Percentiles rank a stretch among this genome's conserved stretches.
These are phyloP conservation scores for Tangachromis dhanisi DNA, from an alignment of 2,113 vertebrate genomes.

Conservation along the genomic window DNA sequence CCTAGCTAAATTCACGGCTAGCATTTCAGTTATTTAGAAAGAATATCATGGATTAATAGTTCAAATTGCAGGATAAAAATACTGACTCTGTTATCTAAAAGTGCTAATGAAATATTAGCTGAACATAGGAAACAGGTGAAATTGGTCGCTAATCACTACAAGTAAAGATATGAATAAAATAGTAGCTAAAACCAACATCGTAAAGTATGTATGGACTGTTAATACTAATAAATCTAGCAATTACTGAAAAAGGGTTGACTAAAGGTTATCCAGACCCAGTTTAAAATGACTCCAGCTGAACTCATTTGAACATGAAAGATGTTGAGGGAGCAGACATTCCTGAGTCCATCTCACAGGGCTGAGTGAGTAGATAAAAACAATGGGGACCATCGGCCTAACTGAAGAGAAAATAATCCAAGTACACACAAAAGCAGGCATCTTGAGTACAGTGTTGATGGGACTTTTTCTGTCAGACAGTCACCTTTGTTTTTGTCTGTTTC, in stretches of 20 bases:
- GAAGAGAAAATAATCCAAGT: neutral
- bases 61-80: neutral
- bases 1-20: neutral
- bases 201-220: neutral
- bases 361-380: neutral
- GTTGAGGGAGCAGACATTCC: neutral
- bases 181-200: neutral
- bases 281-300: neutral
- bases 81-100: neutral
- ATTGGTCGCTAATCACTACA: neutral
- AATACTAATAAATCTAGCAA: neutral
- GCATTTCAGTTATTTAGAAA: neutral
- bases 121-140: neutral
- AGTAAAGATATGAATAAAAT: neutral
- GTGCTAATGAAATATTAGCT: neutral
- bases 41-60: neutral
- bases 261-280: neutral
- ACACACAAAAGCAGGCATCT: neutral
- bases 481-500: neutral
- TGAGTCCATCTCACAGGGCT: neutral
- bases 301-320: neutral
- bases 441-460: neutral
- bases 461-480: neutral
- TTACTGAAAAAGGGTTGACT: neutral
- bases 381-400: neutral